A percentile compares a stretch with the other conserved stretches of the same genome.
Conservation (phyloP, 2,888 invertebrate species). For the Dusona sp. region DNA sequence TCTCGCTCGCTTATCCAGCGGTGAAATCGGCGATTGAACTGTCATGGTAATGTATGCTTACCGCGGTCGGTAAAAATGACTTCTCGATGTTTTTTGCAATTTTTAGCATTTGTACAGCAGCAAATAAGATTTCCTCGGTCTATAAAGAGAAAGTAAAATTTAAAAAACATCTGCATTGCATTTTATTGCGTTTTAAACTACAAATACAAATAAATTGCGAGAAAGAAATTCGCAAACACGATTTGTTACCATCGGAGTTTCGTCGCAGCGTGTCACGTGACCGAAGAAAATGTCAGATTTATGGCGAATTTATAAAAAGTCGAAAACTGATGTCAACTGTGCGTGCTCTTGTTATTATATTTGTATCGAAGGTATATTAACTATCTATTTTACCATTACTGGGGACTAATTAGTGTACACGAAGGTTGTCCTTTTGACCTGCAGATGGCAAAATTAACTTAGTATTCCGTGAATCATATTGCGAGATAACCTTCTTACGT, state of each 20-base stretch:
- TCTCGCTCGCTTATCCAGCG: not conserved
- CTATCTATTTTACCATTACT: not conserved
- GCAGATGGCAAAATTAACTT: conserved; percentile 6
- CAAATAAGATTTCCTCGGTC: too few species aligned
- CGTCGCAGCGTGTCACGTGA: not conserved
- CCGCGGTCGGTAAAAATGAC: not conserved
- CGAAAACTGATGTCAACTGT: not conserved
- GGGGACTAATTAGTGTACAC: not conserved
- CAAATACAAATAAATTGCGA: too few species aligned
- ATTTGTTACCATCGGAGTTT: not conserved
- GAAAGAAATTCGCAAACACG: not conserved
- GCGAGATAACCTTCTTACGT: conserved; percentile 10
- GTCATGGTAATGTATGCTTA: not conserved
- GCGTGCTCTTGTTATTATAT: not conserved
- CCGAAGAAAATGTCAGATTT: not conserved
- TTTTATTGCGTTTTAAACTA: too few species aligned
- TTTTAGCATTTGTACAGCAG: too few species aligned
- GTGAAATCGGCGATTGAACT: too few species aligned
- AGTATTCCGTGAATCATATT: not conserved
- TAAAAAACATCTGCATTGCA: too few species aligned
- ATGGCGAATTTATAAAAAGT: not conserved
- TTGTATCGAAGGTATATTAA: not conserved
- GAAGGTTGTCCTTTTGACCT: conserved; percentile 1
- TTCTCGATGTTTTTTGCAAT: not conserved
- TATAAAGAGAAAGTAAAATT: too few species aligned